Base-by-base conservation (phyloP, 1,140 invertebrate species). In the Dreissena polymorpha region DNA sequence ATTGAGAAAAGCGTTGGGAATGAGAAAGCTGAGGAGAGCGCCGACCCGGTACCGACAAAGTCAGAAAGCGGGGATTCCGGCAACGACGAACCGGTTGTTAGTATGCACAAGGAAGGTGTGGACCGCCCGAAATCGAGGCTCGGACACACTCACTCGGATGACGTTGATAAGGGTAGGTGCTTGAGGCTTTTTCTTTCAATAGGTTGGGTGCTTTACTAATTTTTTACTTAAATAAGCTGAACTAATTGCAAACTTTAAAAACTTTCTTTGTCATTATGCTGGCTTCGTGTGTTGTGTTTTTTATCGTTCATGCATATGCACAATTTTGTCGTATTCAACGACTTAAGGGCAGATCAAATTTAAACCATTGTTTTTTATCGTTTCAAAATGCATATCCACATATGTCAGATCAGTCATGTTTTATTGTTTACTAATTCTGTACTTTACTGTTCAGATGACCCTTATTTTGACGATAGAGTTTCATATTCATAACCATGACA, bases 81-180 rank as follows among this genome's bases (percentile, higher is more conserved):
- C 67, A 69, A 27, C 18, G 23, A 23, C 18, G 14, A 69, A 39
- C 39, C 39, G 39, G 39, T 39, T 39, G 27, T 29, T 67, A 18
- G 13, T 39, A 53, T 50, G n/a, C 79, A 82, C 70, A 82, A 55
- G 39, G 79, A 82, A 53, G 79, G 79, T 1, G 53, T 50, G 21
- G 79, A 82, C 57, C 57, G 79, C 27, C 79, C 79, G 10, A 82
- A 82, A 49, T 82, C 79, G 0, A 63, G 79, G 53, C 64, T 82
- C 57, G 79, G 79, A 10, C 71, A 82, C 49, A 53, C 68, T 63
- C 14, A 49, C n/a, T 2, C 55, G 68, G 79, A 74, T 18, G 71
- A 72, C 63, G 67, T 18, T 64, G 71, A 82, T 68, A 50, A 39
- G 16, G 67, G 68, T 72, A 39, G 21, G 21, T 10, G 6, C 50